Conservation (phyloP, 2,888 invertebrate species). For the Drosophila barbarae region DNA sequence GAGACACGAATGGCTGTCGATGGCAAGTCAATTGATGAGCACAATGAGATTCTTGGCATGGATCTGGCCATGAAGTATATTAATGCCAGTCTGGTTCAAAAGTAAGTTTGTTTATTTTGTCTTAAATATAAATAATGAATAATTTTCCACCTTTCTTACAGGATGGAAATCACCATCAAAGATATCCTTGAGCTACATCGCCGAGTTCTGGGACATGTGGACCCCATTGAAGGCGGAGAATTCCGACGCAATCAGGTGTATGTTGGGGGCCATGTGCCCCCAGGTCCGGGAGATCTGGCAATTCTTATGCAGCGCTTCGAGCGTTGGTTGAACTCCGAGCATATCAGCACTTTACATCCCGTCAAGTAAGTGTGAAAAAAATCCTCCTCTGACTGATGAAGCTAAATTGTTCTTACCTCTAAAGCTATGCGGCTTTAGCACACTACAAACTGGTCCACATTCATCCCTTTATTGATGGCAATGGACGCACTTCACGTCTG, state of each 20-base stretch:
- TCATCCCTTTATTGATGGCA: slow-evolving; percentile 98
- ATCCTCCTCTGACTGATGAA: no score
- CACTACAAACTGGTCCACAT: slow-evolving; percentile 98
- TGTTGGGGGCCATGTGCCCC: slow-evolving; percentile 97
- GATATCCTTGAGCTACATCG: slow-evolving; percentile 96
- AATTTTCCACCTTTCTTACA: slow-evolving; percentile 54
- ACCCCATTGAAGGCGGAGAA: slow-evolving; percentile 93
- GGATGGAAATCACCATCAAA: slow-evolving; percentile 89
- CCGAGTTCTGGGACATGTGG: slow-evolving; percentile 95
- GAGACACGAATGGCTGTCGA: slow-evolving; percentile 93
- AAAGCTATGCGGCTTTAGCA: slow-evolving; percentile 94
- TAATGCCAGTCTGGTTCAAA: slow-evolving; percentile 87
- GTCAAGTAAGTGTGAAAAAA: slow-evolving; percentile 82
- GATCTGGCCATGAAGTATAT: slow-evolving; percentile 97
- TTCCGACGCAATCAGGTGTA: slow-evolving; percentile 95
- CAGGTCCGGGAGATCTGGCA: slow-evolving; percentile 90
- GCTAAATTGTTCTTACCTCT: slow-evolving; percentile 16
- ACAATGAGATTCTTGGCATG: slow-evolving; percentile 96
- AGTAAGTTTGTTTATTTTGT: slow-evolving; percentile 72
- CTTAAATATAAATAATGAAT: background rate
- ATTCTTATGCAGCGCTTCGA: slow-evolving; percentile 92
- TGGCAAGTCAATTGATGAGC: slow-evolving; percentile 96
- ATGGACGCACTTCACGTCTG: slow-evolving; percentile 95
- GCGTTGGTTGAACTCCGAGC: slow-evolving; percentile 95
- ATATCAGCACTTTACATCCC: slow-evolving; percentile 91